Base-by-base conservation (phyloP, 2,888 invertebrate species). In the Girardia tigrina region DNA sequence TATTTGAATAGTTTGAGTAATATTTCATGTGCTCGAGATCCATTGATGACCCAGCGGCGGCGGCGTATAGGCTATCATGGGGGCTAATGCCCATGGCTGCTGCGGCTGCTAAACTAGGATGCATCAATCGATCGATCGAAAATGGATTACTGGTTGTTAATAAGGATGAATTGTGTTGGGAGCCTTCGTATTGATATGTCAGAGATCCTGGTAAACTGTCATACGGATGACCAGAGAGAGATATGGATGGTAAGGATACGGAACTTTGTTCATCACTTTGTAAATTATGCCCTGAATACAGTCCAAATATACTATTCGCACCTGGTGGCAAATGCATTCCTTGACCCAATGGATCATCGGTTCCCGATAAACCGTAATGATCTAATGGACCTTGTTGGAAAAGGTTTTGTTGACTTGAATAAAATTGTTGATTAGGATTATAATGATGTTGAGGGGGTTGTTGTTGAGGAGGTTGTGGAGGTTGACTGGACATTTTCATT, bases 41-140 rank as follows among this genome's bases (percentile, higher is more conserved):
- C n/a, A 56, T 23, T 8, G 56, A 56, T 56, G 56, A 56, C 12
- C 42, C 42, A 20, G 42, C 26, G 2, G 56, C 74, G 2, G 42
- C 28, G 8, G 29, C 73, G 6, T 26, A 42, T 69, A 74, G 26
- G 69, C 56, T 74, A 12, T 74, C 74, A 26, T 74, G 56, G 1
- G 74, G 26, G n/a, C 69, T 74, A 26, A 74, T 20, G 23, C 56
- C 56, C 74, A 74, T 74, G 6, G 56, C 74, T 14, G 74, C 42
- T 20, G 42, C 73, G 1, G 74, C 74, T 26, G 26, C 74, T 26
- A 69, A 26, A 20, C 69, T 42, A n/a, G 74, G 42, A 23, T 74
- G 74, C 74, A 74, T 74, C 56, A 74, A 42, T 2, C 74, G 74
- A 42, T 74, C 74, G 23, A 74, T 74, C 12, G 74, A 74, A 23